phyloP scores from a whole-genome alignment of 2,888 invertebrate species.

The Nymphalis urticae region DNA sequence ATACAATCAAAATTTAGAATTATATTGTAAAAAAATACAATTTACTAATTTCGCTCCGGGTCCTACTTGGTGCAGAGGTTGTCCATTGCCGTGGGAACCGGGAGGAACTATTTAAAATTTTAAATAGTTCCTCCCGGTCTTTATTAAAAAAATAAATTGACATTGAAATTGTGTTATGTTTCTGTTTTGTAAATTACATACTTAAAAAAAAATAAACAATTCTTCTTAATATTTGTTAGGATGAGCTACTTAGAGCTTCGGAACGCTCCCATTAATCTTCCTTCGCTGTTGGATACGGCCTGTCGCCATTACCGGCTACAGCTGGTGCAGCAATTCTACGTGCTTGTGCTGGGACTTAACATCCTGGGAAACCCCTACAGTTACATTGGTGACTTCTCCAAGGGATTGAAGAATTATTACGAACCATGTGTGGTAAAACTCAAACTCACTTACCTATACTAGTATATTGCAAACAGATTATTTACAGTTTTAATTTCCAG shows the following conservation, averaged over 20 bases:
- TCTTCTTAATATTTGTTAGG: conserved; percentile 64
- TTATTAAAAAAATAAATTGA: no score
- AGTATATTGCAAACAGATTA: background rate
- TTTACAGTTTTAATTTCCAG: no score
- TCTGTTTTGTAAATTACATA: no score
- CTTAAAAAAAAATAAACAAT: no score
- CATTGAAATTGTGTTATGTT: no score
- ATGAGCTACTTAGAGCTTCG: conserved; percentile 85
- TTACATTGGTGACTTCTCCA: conserved; percentile 83
- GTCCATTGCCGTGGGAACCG: no score
- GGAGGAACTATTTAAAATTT: no score
- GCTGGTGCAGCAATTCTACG: conserved; percentile 90
- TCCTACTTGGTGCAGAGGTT: no score
- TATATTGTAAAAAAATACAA: background rate
- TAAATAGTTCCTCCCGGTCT: no score
- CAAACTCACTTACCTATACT: background rate
- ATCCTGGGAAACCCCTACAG: conserved; percentile 91
- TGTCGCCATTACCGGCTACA: conserved; percentile 86
- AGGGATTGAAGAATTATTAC: conserved; percentile 83
- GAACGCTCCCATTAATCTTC: conserved; percentile 77
- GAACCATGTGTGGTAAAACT: conserved; percentile 82
- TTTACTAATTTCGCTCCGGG: no score
- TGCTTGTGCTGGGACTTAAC: conserved; percentile 88
- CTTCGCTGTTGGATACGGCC: conserved; percentile 78
- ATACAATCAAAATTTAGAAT: no score